Evolutionary conservation across 2,888 invertebrate species (phyloP), one percentile per base, ranked within the genome.

Genomic region (Tuberolachnus salignus): DNA sequence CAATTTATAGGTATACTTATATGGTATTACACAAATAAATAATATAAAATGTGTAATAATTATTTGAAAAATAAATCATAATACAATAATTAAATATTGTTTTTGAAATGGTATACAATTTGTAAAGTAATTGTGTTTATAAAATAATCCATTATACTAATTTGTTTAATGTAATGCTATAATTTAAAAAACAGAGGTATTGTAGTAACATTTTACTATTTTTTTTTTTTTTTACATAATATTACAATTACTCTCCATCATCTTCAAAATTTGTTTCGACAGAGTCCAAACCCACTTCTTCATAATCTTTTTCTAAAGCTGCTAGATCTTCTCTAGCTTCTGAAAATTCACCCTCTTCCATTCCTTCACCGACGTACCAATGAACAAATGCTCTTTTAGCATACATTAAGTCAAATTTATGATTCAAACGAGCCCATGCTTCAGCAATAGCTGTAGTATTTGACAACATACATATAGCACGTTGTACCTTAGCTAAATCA

Each of bases 391-490:
- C 97, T 83, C 96, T 91, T 89, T 97, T 97, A 86, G 96, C 95
- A 87, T 95, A 97, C 95, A 97, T 96, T 81, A 97, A 89, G 87
- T 97, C 97, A 87, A 97, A 95, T 88, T 96, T 97, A 87, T 95
- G 95, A 87, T 97, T 96, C 82, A 97, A 89, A 85, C 97, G 92
- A 26, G 95, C 95, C 97, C 97, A 97, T 55, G 97, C 97, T 87
- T 97, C 96, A 21, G 95, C 96, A 86, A 97, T 97, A 83, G 97
- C 95, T 11, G 97, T 97, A 82, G 97, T 97, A 89, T 97, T 97
- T 85, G 95, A 95, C 89, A 97, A 90, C 97, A 97, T 97, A 91
- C 97, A 98, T 44, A 98, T 96, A 83, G 97, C 96, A 84, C 97
- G 92, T 86, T 95, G 94, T 46, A 97, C 95, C 88, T 95, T 96